A percentile compares a stretch with the other conserved stretches of the same genome.
Conservation (phyloP, 2,797 vertebrate genomes). For the Phataginus tricuspis region DNA sequence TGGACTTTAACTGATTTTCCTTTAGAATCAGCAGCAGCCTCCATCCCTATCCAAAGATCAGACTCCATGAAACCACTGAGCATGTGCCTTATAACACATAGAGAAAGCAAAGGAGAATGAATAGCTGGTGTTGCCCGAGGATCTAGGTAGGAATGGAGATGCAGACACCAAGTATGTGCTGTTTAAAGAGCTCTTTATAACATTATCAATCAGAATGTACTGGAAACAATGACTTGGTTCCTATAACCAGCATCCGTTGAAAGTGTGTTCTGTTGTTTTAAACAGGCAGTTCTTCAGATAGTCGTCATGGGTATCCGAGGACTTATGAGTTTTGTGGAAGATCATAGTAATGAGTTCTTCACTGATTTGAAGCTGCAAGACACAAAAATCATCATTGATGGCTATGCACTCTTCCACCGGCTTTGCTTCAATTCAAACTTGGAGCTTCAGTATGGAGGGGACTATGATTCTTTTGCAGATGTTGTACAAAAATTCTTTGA, state of each 20-base stretch:
- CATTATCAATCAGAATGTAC: neutral
- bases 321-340: constrained; percentile 91
- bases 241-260: neutral
- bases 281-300: neutral
- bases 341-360: constrained; percentile 88
- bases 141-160: constrained; percentile 1
- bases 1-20: neutral
- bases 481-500: constrained; percentile 89
- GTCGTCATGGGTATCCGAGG: constrained; percentile 93
- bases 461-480: constrained; percentile 90
- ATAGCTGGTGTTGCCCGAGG: neutral
- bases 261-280: constrained; percentile 52
- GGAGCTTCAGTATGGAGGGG: constrained; percentile 92
- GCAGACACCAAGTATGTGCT: neutral
- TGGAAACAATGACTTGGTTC: neutral
- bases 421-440: constrained; percentile 90
- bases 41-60: neutral
- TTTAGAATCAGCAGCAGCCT: neutral
- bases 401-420: constrained; percentile 92
- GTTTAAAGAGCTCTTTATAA: neutral
- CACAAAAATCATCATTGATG: constrained; percentile 93
- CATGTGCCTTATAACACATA: neutral
- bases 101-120: neutral
- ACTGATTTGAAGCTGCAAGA: constrained; percentile 90
- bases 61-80: neutral